Percentiles rank a stretch among this genome's conserved stretches.
Evolutionary conservation across 2,113 vertebrate species (phyloP).

Genomic region (Clarias macrocephalus): DNA sequence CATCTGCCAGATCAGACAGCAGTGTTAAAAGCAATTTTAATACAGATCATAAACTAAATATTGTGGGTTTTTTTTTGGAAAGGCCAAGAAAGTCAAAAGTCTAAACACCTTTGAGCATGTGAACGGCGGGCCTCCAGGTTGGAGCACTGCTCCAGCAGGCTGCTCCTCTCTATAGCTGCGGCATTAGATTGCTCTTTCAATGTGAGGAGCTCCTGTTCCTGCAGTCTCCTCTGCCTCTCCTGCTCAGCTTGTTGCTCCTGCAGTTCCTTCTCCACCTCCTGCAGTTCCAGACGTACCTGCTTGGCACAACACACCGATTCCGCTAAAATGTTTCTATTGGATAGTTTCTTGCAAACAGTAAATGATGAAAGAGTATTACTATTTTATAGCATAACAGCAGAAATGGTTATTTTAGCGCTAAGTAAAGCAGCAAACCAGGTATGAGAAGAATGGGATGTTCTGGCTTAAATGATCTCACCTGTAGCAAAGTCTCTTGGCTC

Average conservation of each 20-base stretch:
- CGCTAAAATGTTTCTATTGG: not conserved
- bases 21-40: not conserved
- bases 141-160: constrained; percentile 69
- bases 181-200: constrained; percentile 62
- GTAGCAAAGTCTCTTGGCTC: constrained; percentile 65
- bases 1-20: constrained; percentile 60
- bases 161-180: constrained; percentile 67
- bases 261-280: constrained; percentile 67
- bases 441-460: not conserved
- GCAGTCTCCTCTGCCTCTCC: constrained; percentile 71
- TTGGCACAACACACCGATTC: not conserved
- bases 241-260: constrained; percentile 70
- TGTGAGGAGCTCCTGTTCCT: constrained; percentile 61
- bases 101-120: constrained; percentile 71
- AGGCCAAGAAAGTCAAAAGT: too few relatives aligned
- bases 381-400: not conserved
- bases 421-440: not conserved
- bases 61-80: not conserved
- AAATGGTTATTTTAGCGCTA: not conserved
- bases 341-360: not conserved
- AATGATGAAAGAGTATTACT: not conserved
- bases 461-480: constrained; percentile 66
- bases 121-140: constrained; percentile 69
- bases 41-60: not conserved
- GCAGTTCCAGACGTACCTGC: constrained; percentile 75